phyloP scores from a whole-genome alignment of 2,888 invertebrate species.

The Spilosoma lubricipeda region DNA sequence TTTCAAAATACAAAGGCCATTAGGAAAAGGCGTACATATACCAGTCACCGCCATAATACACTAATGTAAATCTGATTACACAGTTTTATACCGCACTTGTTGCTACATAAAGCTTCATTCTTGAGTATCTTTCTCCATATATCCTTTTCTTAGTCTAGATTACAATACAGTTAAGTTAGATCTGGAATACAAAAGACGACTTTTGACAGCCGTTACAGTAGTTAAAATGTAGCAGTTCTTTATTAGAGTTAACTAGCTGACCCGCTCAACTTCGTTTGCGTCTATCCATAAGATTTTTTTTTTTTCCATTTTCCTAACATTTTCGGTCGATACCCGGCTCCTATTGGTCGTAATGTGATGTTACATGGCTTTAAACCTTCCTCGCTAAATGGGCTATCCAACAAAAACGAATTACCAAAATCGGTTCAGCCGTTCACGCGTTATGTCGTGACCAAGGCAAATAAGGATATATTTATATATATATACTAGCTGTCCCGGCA shows the following conservation, averaged over 20 bases:
- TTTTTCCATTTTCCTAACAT: too few relatives aligned
- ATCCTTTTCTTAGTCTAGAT: not conserved
- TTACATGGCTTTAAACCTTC: too few relatives aligned
- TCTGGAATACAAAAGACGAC: not conserved
- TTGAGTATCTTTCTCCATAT: not conserved
- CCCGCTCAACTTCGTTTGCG: too few relatives aligned
- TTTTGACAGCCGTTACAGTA: not conserved
- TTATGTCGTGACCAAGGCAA: too few relatives aligned
- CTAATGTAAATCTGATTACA: conserved; percentile 2
- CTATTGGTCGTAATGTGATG: too few relatives aligned
- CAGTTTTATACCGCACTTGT: not conserved
- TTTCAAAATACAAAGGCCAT: not conserved
- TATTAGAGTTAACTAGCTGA: not conserved
- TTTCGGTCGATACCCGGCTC: too few relatives aligned
- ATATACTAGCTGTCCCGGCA: too few relatives aligned
- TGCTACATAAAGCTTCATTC: not conserved
- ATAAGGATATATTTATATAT: too few relatives aligned
- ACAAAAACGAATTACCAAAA: too few relatives aligned
- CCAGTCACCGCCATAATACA: not conserved
- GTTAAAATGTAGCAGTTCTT: not conserved
- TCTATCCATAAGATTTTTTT: too few relatives aligned
- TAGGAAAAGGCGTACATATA: conserved; percentile 1
- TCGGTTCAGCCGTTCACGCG: too few relatives aligned
- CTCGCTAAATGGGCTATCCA: too few relatives aligned
- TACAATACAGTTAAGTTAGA: not conserved